These are phyloP conservation scores for Drosophila greeni DNA, from an alignment of 2,888 invertebrate genomes.

Conservation along the genomic window DNA sequence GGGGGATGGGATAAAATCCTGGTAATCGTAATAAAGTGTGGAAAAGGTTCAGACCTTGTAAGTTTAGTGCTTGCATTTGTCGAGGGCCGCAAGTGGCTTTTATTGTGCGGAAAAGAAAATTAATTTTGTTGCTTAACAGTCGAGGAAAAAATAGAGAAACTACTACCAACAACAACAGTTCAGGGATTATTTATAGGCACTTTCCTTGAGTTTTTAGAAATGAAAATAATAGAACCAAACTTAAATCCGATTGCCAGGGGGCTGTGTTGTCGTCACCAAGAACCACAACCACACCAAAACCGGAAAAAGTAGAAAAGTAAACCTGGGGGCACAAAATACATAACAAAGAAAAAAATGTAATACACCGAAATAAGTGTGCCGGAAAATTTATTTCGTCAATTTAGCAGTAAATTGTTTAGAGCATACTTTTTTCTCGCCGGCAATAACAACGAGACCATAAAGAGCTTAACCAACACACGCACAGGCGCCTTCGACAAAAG, in stretches of 20 bases:
- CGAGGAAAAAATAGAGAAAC: background rate
- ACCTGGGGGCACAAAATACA: background rate
- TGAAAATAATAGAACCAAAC: background rate
- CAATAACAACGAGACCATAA: constrained; percentile 46
- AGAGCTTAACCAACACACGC: constrained; percentile 60
- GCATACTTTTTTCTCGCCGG: constrained; percentile 58
- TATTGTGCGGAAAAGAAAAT: background rate
- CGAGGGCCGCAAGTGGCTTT: constrained; percentile 38
- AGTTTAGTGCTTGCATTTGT: constrained; percentile 10
- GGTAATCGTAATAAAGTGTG: constrained; percentile 47
- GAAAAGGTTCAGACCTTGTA: constrained; percentile 12
- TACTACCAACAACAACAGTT: background rate
- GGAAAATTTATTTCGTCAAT: constrained; percentile 79
- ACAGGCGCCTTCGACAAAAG: constrained; percentile 24
- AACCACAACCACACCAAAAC: background rate
- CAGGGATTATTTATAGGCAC: background rate
- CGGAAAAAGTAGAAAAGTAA: constrained; percentile 5
- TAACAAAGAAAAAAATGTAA: constrained; percentile 27
- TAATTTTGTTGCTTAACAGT: background rate
- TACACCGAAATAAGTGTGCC: constrained; percentile 72
- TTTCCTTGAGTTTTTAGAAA: background rate
- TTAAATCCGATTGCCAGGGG: background rate
- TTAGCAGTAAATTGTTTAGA: constrained; percentile 78
- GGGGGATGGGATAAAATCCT: constrained; percentile 4
- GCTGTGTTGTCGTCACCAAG: constrained; percentile 2